These are phyloP conservation scores for Danaus chrysippus DNA, from an alignment of 2,888 invertebrate genomes.

Conservation along the genomic window DNA sequence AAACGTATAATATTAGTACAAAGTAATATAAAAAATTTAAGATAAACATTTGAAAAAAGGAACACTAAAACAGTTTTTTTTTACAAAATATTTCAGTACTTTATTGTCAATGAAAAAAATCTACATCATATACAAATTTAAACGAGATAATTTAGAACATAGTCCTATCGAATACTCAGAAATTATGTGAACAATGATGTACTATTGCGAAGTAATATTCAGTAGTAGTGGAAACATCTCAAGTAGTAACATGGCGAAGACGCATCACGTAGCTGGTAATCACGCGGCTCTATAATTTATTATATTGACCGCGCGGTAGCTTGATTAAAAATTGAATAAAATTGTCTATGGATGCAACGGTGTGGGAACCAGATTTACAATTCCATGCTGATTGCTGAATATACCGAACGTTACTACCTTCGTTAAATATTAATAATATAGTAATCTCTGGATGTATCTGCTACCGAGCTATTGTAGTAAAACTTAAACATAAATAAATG, in stretches of 20 bases:
- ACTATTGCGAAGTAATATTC: not conserved
- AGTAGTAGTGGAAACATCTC: constrained; percentile 4
- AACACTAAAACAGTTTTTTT: too few relatives aligned
- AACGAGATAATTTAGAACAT: not conserved
- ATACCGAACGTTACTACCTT: constrained; percentile 15
- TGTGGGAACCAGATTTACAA: constrained; percentile 10
- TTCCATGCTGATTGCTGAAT: not conserved
- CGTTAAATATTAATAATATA: not conserved
- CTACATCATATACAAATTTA: not conserved
- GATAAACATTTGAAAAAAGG: too few relatives aligned
- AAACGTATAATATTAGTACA: not conserved
- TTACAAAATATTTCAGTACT: too few relatives aligned
- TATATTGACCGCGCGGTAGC: constrained; percentile 72
- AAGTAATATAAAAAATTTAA: not conserved
- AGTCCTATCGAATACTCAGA: too few relatives aligned
- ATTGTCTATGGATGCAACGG: constrained; percentile 56
- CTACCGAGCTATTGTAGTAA: too few relatives aligned
- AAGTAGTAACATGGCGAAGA: constrained; percentile 2
- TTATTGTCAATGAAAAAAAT: too few relatives aligned
- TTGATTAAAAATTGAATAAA: constrained; percentile 69
- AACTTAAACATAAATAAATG: too few relatives aligned
- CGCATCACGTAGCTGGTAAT: constrained; percentile 48
- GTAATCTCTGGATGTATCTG: not conserved
- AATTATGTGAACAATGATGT: not conserved
- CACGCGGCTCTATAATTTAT: constrained; percentile 72